phyloP scores from a whole-genome alignment of 2,888 invertebrate species.

The Zaprionus obscuricornis region DNA sequence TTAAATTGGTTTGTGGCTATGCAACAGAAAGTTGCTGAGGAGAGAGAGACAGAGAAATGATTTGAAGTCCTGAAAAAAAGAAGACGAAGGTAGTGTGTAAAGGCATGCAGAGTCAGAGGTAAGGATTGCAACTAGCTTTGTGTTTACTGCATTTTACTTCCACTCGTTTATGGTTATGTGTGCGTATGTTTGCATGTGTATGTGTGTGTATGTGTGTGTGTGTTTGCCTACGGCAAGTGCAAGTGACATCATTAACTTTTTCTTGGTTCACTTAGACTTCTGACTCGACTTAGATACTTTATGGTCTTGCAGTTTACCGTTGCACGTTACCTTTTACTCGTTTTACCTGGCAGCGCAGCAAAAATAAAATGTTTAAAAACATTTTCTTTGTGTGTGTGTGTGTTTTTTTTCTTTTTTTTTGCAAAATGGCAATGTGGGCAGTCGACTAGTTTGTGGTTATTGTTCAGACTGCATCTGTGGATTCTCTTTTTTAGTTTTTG shows the following conservation, averaged over 20 bases:
- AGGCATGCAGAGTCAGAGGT: too few species aligned
- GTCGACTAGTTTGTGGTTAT: constrained; percentile 52
- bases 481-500: constrained; percentile 8
- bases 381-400: constrained; percentile 29
- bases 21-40: constrained; percentile 6
- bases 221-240: constrained; percentile 59
- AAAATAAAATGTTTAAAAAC: constrained; percentile 67
- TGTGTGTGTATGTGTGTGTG: constrained; percentile 16
- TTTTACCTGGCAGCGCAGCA: constrained; percentile 18
- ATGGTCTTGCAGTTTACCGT: constrained; percentile 43
- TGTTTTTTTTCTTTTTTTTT: too few species aligned
- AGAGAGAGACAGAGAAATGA: background rate
- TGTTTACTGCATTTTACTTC: too few species aligned
- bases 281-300: constrained; percentile 37
- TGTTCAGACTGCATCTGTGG: constrained; percentile 27
- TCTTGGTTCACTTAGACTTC: constrained; percentile 33
- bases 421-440: constrained; percentile 31
- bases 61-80: too few species aligned
- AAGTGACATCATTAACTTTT: constrained; percentile 79
- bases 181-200: background rate
- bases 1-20: constrained; percentile 7
- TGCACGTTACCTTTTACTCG: constrained; percentile 36
- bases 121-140: too few species aligned
- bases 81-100: too few species aligned
- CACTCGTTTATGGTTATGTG: background rate